Evolutionary conservation across 2,797 vertebrate genomes (phyloP).

Genomic region (Hoplostethus mediterraneus): DNA sequence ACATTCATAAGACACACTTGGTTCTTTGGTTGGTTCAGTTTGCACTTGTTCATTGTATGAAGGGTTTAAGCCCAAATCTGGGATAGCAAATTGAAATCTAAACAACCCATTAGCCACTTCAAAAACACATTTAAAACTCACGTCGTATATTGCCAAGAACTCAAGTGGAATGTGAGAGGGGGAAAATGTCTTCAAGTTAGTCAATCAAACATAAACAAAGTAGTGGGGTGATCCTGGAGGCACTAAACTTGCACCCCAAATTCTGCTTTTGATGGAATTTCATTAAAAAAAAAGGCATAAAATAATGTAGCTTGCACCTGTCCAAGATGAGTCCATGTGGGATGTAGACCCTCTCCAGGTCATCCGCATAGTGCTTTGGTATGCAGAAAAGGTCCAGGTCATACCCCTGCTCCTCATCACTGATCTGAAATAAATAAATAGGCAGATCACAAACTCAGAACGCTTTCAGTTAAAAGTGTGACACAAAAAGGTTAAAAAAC

Average conservation of each 20-base stretch:
- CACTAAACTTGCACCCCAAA: background rate
- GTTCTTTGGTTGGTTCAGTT: too few species aligned
- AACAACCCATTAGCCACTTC: background rate
- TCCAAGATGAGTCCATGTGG: conserved; percentile 98
- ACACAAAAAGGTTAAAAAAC: conserved; percentile 28
- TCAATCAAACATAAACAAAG: background rate
- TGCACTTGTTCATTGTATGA: background rate
- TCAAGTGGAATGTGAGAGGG: background rate
- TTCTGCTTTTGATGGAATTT: background rate
- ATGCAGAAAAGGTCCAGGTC: conserved; percentile 98
- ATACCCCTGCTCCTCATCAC: conserved; percentile 96
- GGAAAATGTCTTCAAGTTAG: background rate
- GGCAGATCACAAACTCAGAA: conserved; percentile 9
- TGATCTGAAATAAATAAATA: conserved; percentile 90
- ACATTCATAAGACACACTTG: too few species aligned
- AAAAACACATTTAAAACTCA: background rate
- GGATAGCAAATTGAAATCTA: too few species aligned
- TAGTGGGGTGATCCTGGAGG: background rate
- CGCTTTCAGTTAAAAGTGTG: background rate
- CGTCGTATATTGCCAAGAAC: too few species aligned
- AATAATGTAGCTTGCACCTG: conserved; percentile 84
- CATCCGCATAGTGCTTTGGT: conserved; percentile 94
- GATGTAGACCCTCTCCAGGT: conserved; percentile 97
- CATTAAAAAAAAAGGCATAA: background rate
- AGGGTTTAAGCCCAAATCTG: background rate